Conservation (phyloP, 2,797 vertebrate species). For the Pseudochaenichthys georgianus region DNA sequence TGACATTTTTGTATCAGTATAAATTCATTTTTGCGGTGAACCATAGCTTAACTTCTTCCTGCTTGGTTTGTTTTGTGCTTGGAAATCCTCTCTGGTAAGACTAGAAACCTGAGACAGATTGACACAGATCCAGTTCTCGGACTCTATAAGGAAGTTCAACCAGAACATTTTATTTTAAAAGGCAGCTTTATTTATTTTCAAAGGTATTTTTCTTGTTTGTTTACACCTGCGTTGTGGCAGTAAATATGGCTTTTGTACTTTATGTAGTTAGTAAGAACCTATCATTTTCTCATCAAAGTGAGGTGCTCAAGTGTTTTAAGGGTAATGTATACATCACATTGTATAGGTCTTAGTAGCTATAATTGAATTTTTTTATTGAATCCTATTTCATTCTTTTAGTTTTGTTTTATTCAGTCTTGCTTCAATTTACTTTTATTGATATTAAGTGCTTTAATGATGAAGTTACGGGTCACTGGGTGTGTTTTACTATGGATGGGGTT, state of each 20-base stretch:
- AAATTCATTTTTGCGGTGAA: background rate
- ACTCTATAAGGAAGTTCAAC: constrained; percentile 17
- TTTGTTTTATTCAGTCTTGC: too few species aligned
- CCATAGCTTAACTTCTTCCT: background rate
- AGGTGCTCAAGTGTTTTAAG: background rate
- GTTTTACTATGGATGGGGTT: too few species aligned
- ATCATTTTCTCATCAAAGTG: background rate
- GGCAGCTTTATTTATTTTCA: background rate
- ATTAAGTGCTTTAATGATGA: too few species aligned
- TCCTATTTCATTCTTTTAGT: too few species aligned
- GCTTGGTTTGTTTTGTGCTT: constrained; percentile 6
- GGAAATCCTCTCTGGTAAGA: background rate
- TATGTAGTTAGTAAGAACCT: background rate
- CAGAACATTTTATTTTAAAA: background rate
- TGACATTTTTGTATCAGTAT: background rate
- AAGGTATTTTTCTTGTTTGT: background rate
- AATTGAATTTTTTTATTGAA: background rate
- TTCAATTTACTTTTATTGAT: too few species aligned
- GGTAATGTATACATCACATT: background rate
- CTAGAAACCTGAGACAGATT: constrained; percentile 1
- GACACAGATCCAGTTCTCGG: background rate
- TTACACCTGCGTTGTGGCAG: background rate
- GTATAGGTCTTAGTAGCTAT: background rate
- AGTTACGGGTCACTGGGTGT: too few species aligned
- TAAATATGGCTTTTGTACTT: too few species aligned